Conservation (phyloP, 2,888 invertebrate genomes). For the Dynastes maya region DNA sequence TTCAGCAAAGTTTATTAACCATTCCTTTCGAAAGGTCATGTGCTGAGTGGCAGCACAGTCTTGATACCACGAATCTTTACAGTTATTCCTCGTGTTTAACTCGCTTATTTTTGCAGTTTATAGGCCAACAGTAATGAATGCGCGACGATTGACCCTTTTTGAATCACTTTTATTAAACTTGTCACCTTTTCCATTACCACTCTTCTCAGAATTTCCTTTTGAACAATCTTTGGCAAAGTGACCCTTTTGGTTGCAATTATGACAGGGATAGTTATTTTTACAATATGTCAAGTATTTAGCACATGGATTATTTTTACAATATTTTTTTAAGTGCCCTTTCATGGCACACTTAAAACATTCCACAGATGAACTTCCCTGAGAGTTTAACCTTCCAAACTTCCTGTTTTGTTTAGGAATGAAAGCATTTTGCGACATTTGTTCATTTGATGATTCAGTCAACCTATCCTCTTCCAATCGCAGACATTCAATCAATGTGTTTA, state of each 20-base stretch:
- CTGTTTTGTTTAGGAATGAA: constrained; percentile 18
- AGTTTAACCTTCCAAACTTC: neutral
- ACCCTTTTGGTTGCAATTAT: constrained; percentile 23
- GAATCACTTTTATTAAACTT: no score
- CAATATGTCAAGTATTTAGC: constrained; percentile 3
- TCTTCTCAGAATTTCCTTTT: constrained; percentile 15
- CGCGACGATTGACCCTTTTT: neutral
- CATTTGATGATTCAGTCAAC: constrained; percentile 20
- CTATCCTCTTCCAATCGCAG: constrained; percentile 46
- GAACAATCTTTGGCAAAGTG: constrained; percentile 19
- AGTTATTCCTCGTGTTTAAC: neutral
- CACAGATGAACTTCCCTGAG: neutral
- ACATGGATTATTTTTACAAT: constrained; percentile 49
- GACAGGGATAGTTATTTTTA: constrained; percentile 4
- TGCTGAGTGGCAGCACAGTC: constrained; percentile 21
- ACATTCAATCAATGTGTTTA: constrained; percentile 47
- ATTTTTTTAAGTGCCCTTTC: constrained; percentile 37
- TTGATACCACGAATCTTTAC: constrained; percentile 42
- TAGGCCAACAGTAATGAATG: constrained; percentile 45
- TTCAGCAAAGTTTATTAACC: neutral
- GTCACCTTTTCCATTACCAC: no score
- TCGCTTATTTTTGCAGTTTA: constrained; percentile 26
- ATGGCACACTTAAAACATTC: constrained; percentile 50
- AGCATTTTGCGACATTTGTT: neutral
- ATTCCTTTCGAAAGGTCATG: constrained; percentile 33